A percentile compares a stretch with the other conserved stretches of the same genome.
These are phyloP conservation scores for Antigone vipio DNA, from an alignment of 2,113 vertebrate genomes.

Conservation along the genomic window DNA sequence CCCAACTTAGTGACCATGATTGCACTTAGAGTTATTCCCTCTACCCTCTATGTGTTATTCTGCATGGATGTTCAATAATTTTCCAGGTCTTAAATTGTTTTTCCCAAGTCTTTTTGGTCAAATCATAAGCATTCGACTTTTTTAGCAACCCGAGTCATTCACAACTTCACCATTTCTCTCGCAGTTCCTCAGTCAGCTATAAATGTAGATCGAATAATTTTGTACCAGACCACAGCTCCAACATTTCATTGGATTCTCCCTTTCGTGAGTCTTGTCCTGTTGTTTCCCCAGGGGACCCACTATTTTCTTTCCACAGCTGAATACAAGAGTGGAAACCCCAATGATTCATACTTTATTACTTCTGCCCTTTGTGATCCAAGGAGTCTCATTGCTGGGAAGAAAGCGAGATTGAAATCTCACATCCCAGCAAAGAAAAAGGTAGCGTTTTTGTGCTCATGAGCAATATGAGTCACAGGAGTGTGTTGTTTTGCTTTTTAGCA, in stretches of 20 bases:
- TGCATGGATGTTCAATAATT: neutral
- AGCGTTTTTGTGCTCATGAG: neutral
- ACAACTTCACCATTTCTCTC: neutral
- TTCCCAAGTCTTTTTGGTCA: neutral
- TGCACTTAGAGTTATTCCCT: neutral
- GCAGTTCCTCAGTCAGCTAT: neutral
- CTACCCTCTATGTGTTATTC: fast-evolving
- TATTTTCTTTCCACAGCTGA: neutral
- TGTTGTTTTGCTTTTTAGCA: neutral
- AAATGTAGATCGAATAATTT: neutral
- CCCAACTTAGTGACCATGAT: no score
- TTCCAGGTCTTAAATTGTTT: neutral
- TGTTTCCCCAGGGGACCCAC: neutral
- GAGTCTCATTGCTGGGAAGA: neutral
- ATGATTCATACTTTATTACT: neutral
- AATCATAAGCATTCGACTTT: neutral
- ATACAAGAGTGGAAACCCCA: neutral
- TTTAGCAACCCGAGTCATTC: neutral
- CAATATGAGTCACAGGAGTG: neutral
- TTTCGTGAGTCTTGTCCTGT: neutral
- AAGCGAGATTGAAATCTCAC: neutral
- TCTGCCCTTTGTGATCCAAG: neutral
- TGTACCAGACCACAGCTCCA: neutral
- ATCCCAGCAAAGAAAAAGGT: neutral
- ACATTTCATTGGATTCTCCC: neutral